phyloP scores from a whole-genome alignment of 2,797 vertebrate genomes.

The Schizopygopsis malacanthus region DNA sequence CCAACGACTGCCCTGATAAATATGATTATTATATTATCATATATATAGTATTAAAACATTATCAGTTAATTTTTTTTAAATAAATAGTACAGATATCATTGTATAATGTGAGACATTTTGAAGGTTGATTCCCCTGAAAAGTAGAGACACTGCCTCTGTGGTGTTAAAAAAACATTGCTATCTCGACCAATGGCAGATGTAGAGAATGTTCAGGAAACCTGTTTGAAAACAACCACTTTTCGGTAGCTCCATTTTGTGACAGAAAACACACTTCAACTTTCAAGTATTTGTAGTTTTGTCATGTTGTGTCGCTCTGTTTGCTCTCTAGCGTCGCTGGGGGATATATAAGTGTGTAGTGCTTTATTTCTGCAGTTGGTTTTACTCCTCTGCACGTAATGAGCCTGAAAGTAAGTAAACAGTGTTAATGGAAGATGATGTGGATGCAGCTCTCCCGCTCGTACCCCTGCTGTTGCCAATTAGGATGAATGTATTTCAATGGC shows the following conservation, averaged over 20 bases:
- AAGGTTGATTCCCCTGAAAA: neutral
- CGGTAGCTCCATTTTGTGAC: neutral
- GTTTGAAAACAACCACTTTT: neutral
- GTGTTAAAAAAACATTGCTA: neutral
- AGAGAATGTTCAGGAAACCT: neutral
- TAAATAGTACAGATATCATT: neutral
- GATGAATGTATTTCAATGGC: slow-evolving; percentile 79
- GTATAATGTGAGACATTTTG: neutral
- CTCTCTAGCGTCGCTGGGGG: neutral
- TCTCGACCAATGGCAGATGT: neutral
- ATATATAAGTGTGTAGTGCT: slow-evolving; percentile 38
- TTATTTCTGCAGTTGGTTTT: slow-evolving; percentile 57
- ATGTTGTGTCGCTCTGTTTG: neutral
- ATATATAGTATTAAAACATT: neutral
- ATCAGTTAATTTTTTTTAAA: neutral
- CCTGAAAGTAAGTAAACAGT: slow-evolving; percentile 80
- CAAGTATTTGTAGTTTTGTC: neutral
- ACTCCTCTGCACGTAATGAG: slow-evolving; percentile 71
- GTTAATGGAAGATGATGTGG: slow-evolving; percentile 79
- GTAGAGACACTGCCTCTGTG: neutral
- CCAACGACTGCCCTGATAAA: too few species aligned
- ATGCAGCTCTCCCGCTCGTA: slow-evolving; percentile 69
- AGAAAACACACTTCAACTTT: neutral
- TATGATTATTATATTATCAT: neutral
- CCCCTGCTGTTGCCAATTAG: slow-evolving; percentile 81